Conservation (phyloP, 2,797 vertebrate genomes). For the Lepus townsendii region DNA sequence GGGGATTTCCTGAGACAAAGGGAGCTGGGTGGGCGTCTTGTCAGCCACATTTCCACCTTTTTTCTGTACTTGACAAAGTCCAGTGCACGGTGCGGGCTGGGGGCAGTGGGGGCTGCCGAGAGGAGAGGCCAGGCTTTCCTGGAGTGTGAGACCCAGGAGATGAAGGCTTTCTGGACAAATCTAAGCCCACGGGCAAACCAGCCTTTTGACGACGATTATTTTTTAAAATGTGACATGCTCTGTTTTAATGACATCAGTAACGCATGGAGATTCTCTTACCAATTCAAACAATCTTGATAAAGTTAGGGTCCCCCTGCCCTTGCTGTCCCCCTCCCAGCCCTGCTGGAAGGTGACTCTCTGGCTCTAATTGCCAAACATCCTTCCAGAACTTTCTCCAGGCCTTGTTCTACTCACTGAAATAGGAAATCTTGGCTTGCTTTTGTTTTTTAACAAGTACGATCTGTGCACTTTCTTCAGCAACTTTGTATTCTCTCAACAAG, state of each 20-base stretch:
- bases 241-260: slow-evolving; percentile 1
- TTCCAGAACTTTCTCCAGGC: not conserved
- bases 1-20: slow-evolving; percentile 61
- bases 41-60: slow-evolving; percentile 62
- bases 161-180: slow-evolving; percentile 40
- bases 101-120: not conserved
- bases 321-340: not conserved
- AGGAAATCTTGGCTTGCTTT: not conserved
- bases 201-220: not conserved
- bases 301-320: not conserved
- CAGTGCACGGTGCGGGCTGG: not conserved
- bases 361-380: not conserved
- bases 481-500: not conserved
- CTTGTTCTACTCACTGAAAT: not conserved
- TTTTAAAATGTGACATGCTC: not conserved
- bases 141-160: not conserved
- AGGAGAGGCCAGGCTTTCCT: slow-evolving; percentile 20
- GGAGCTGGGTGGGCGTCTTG: not conserved
- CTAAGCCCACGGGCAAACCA: slow-evolving; percentile 9
- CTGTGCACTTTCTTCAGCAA: not conserved
- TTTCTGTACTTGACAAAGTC: slow-evolving; percentile 47
- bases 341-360: not conserved
- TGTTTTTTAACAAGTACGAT: not conserved
- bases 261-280: not conserved
- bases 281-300: not conserved